phyloP scores from a whole-genome alignment of 2,888 invertebrate genomes.

The Leucoptera coffeella region DNA sequence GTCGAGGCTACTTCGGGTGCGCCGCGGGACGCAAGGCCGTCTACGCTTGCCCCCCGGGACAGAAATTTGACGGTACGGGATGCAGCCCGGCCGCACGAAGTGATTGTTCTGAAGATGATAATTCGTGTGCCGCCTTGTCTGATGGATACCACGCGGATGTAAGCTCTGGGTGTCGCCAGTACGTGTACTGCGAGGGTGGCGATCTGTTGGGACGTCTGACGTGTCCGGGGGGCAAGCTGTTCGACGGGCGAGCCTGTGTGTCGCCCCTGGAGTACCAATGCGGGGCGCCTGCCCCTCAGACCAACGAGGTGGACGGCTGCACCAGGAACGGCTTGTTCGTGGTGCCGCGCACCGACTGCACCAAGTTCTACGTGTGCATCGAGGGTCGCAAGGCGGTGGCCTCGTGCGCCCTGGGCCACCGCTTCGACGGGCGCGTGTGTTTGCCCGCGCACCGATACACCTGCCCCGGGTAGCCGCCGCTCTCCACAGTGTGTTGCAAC shows the following conservation, averaged over 20 bases:
- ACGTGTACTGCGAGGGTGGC: conserved; percentile 47
- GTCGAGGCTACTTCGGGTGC: conserved; percentile 56
- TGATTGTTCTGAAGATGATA: conserved; percentile 26
- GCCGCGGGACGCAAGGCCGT: conserved; percentile 48
- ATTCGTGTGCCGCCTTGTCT: conserved; percentile 37
- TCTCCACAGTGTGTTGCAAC: no score
- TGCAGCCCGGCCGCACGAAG: conserved; percentile 30
- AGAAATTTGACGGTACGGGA: conserved; percentile 49
- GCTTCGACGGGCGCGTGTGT: conserved; percentile 56
- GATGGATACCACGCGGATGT: conserved; percentile 55
- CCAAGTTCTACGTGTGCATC: conserved; percentile 52
- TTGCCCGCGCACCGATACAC: conserved; percentile 31
- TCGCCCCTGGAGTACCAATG: conserved; percentile 30
- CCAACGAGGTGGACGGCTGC: no score
- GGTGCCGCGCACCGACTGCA: conserved; percentile 41
- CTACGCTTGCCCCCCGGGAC: conserved; percentile 47
- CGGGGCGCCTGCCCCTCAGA: no score
- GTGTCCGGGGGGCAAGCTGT: conserved; percentile 50
- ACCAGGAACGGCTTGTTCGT: conserved; percentile 50
- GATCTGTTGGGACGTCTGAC: conserved; percentile 49
- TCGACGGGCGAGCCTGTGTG: conserved; percentile 54
- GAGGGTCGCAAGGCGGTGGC: conserved; percentile 42
- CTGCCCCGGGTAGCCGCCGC: conserved; percentile 47
- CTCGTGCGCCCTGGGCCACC: conserved; percentile 30
- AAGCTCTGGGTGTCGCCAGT: conserved; percentile 46